Evolutionary conservation across 1,140 invertebrate genomes (phyloP).

Genomic region (Aphelinus certus): DNA sequence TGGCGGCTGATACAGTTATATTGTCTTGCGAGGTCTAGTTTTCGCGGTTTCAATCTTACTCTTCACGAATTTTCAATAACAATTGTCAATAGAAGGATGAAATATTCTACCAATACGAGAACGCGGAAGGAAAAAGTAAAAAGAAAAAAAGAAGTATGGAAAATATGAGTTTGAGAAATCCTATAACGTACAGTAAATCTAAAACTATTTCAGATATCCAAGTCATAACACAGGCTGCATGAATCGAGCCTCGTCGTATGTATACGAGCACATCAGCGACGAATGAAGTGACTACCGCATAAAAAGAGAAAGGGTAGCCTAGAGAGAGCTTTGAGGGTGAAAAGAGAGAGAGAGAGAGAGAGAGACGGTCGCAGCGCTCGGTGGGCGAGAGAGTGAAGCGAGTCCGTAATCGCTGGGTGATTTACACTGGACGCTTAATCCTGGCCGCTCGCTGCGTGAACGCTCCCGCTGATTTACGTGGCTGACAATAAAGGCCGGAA

Average conservation of each 20-base stretch:
- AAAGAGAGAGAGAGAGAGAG: constrained; percentile 15
- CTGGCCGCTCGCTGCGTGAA: constrained; percentile 50
- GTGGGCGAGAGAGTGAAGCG: constrained; percentile 44
- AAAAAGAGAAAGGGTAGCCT: constrained; percentile 11
- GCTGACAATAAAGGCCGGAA: constrained; percentile 56
- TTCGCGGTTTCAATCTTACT: too few relatives aligned
- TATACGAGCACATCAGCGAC: neutral
- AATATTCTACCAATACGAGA: neutral
- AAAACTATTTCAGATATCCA: constrained; percentile 31
- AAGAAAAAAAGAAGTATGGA: neutral
- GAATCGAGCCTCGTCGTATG: constrained; percentile 3
- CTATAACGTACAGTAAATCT: neutral
- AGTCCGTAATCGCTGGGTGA: constrained; percentile 54
- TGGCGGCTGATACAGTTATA: too few relatives aligned
- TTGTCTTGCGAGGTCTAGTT: too few relatives aligned
- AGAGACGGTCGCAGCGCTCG: constrained; percentile 14
- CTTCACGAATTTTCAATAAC: too few relatives aligned
- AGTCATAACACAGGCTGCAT: neutral
- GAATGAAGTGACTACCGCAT: constrained; percentile 22
- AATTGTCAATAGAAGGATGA: too few relatives aligned
- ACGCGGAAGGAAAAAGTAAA: neutral
- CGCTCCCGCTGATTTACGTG: constrained; percentile 54
- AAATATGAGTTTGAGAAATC: too few relatives aligned
- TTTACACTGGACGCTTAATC: constrained; percentile 56
- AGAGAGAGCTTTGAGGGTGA: neutral